phyloP scores from a whole-genome alignment of 2,797 vertebrate species.

The Manis crassicaudata region DNA sequence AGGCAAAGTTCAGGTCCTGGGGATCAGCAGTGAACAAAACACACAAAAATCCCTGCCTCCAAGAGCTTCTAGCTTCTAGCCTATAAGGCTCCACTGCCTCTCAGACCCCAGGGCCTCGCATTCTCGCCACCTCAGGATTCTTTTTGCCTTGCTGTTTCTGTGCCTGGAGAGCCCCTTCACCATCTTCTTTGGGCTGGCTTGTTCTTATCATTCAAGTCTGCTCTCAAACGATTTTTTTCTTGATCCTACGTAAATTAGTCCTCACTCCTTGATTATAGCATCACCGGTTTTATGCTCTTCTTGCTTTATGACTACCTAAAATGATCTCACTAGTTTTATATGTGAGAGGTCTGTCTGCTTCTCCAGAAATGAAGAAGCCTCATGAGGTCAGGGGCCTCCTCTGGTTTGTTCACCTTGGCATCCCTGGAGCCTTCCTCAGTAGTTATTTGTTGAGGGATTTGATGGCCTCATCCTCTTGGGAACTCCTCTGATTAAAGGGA shows the following conservation, averaged over 20 bases:
- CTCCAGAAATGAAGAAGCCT: not conserved
- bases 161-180: not conserved
- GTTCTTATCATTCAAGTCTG: not conserved
- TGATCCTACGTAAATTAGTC: not conserved
- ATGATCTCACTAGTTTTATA: not conserved
- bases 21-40: not conserved
- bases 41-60: not conserved
- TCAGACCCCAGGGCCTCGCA: not conserved
- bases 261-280: not conserved
- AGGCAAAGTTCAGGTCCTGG: not conserved
- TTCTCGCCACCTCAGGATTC: no score
- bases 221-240: not conserved
- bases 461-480: not conserved
- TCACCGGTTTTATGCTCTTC: not conserved
- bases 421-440: not conserved
- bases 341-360: not conserved
- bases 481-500: not conserved
- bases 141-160: not conserved
- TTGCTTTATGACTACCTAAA: not conserved
- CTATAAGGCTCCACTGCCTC: not conserved
- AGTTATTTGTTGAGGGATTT: not conserved
- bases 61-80: not conserved
- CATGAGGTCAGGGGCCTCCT: not conserved
- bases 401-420: not conserved
- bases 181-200: not conserved